Conservation (phyloP, 2,888 invertebrate species). For the Meiosimyza platycephala region DNA sequence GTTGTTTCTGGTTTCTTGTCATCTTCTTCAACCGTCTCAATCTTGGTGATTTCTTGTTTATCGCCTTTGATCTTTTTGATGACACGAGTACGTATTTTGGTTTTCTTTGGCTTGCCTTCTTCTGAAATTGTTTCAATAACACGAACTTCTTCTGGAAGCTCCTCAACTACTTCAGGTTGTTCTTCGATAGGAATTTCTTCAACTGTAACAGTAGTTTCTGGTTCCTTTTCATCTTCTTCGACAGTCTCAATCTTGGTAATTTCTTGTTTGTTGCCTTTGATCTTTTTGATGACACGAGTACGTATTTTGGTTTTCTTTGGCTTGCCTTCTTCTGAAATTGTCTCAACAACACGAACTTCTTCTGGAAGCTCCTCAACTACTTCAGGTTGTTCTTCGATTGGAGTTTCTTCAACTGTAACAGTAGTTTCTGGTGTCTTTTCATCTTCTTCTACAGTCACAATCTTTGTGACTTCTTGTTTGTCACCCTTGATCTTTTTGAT, state of each 20-base stretch:
- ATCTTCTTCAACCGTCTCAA: conserved; percentile 15
- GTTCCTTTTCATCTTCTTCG: conserved; percentile 17
- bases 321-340: conserved; percentile 9
- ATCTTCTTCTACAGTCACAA: conserved; percentile 15
- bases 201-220: conserved; percentile 16
- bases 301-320: conserved; percentile 12
- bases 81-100: background rate
- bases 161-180: background rate
- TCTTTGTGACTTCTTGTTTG: conserved; percentile 16
- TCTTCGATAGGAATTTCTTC: conserved; percentile 9
- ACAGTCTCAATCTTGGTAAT: conserved; percentile 18
- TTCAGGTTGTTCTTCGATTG: background rate
- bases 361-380: background rate
- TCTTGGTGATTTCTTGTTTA: conserved; percentile 19
- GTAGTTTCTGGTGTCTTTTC: conserved; percentile 12
- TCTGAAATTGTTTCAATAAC: conserved; percentile 3
- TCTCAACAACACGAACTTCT: conserved; percentile 16
- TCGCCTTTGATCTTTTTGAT: conserved; percentile 16
- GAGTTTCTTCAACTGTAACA: conserved; percentile 13
- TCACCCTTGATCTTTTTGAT: conserved; percentile 14
- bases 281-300: conserved; percentile 12
- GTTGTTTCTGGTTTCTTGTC: conserved; percentile 14
- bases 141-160: conserved; percentile 11
- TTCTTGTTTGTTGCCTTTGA: conserved; percentile 13
- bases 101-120: conserved; percentile 18